These are phyloP conservation scores for Coturnix japonica DNA, from an alignment of 2,113 vertebrate genomes.

Conservation along the genomic window DNA sequence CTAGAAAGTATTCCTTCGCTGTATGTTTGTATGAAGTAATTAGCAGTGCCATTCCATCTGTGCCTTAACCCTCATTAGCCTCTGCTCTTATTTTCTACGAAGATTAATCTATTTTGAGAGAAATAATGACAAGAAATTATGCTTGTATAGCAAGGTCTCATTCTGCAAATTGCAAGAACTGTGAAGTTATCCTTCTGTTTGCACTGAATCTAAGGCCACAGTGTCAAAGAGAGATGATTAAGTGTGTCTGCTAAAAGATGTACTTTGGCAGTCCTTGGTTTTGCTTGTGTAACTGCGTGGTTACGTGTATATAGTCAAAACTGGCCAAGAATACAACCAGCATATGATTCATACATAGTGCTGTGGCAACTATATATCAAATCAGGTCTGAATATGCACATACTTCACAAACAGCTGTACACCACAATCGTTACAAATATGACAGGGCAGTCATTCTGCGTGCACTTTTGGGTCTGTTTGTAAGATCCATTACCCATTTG, in stretches of 20 bases:
- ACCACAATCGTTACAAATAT: background rate
- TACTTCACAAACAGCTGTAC: background rate
- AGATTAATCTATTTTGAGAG: constrained; percentile 39
- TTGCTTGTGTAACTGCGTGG: background rate
- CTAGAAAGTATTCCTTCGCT: background rate
- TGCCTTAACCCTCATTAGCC: constrained; percentile 40
- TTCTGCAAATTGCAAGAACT: background rate
- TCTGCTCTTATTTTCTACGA: constrained; percentile 22
- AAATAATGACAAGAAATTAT: background rate
- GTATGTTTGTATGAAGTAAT: background rate
- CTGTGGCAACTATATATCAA: background rate
- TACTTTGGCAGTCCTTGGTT: background rate
- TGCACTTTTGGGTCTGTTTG: background rate
- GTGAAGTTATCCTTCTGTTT: constrained; percentile 6
- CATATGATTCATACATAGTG: background rate
- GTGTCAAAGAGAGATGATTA: background rate
- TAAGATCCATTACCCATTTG: background rate
- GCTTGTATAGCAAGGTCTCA: background rate
- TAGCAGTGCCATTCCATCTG: constrained; percentile 36
- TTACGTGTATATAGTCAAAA: background rate
- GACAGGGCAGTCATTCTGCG: background rate
- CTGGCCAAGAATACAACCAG: background rate
- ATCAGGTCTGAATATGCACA: background rate
- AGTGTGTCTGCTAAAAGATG: background rate
- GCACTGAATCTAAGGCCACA: background rate